Conservation (phyloP, 2,888 invertebrate genomes). For the Disparrhopalites patrizii region DNA sequence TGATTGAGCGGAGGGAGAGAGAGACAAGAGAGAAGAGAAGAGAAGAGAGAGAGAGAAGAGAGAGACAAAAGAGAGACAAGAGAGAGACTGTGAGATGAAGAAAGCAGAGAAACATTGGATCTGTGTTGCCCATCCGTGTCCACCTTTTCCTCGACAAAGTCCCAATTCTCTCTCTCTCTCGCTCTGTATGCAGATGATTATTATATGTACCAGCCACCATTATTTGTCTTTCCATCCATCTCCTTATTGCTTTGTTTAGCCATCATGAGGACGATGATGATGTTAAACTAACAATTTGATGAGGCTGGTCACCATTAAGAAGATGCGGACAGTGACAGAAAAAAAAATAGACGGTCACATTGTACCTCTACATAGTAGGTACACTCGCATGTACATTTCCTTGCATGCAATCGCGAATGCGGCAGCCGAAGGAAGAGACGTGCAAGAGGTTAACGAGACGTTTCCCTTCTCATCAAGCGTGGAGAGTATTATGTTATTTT, state of each 20-base stretch:
- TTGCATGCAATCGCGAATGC: no score
- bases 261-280: no score
- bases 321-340: no score
- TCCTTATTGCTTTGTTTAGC: constrained; percentile 1
- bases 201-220: constrained; percentile 11
- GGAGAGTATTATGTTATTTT: no score
- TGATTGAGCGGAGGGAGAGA: no score
- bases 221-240: constrained; percentile 8
- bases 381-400: no score
- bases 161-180: neutral
- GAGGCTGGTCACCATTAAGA: neutral
- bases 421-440: no score
- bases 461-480: neutral
- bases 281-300: neutral
- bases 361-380: no score
- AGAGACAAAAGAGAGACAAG: no score
- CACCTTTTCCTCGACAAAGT: constrained; percentile 7
- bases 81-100: neutral
- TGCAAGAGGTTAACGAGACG: constrained; percentile 3
- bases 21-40: no score
- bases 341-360: no score
- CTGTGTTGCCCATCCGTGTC: constrained; percentile 25
- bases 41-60: neutral
- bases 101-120: no score
- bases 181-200: neutral